phyloP scores from a whole-genome alignment of 2,797 vertebrate species.

The Microchirus variegatus region DNA sequence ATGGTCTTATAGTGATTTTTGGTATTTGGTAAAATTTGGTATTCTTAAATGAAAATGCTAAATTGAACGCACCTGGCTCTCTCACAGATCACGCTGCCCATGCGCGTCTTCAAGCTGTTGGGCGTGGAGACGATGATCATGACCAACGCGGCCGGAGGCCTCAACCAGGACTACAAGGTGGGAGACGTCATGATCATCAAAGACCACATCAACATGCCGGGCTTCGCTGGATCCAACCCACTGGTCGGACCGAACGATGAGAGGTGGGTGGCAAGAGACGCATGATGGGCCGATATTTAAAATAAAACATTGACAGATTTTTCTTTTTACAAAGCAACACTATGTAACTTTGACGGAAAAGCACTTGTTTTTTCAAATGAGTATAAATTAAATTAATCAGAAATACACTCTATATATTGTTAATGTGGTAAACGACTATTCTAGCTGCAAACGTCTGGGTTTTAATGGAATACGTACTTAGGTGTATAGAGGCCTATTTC shows the following conservation, averaged over 20 bases:
- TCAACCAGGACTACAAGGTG: constrained; percentile 88
- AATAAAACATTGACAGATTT: background rate
- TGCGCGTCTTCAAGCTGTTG: constrained; percentile 88
- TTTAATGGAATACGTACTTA: no score
- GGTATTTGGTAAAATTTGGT: no score
- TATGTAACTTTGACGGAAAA: no score
- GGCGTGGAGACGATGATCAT: constrained; percentile 87
- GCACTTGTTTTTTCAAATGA: no score
- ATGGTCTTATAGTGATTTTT: no score
- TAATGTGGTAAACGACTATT: no score
- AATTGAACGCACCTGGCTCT: background rate
- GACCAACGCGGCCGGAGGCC: constrained; percentile 91
- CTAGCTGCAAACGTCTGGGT: no score
- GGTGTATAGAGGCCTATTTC: no score
- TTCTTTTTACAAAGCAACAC: no score
- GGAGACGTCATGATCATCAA: constrained; percentile 92
- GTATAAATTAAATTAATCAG: no score
- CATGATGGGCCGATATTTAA: background rate
- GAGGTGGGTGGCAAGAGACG: constrained; percentile 63
- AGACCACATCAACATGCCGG: constrained; percentile 91
- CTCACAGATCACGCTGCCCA: constrained; percentile 86
- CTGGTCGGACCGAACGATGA: constrained; percentile 87
- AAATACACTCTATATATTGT: no score
- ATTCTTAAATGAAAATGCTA: no score
- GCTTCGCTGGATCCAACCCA: constrained; percentile 86